These are phyloP conservation scores for Trematomus bernacchii DNA, from an alignment of 2,797 vertebrate species.

Conservation along the genomic window DNA sequence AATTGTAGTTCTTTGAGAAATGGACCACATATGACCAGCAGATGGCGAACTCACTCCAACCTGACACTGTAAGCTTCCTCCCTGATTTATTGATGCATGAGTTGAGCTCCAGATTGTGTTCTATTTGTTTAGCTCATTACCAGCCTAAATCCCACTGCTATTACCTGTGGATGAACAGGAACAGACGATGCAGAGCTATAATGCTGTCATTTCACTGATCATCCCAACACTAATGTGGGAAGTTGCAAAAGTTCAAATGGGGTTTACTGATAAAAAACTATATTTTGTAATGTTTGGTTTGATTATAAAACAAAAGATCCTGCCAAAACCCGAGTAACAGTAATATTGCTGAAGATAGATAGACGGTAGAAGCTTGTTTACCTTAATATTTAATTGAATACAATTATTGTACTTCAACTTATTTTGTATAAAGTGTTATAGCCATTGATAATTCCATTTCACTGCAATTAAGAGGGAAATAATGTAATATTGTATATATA, in stretches of 20 bases:
- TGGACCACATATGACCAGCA: constrained; percentile 42
- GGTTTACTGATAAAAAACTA: neutral
- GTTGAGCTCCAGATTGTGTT: constrained; percentile 36
- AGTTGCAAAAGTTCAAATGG: constrained; percentile 14
- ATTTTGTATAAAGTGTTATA: too few relatives aligned
- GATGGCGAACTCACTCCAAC: constrained; percentile 56
- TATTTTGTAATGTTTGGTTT: neutral
- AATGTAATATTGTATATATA: too few relatives aligned
- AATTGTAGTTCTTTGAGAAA: neutral
- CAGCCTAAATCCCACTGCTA: constrained; percentile 45
- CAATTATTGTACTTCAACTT: too few relatives aligned
- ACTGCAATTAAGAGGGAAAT: too few relatives aligned
- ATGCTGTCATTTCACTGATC: constrained; percentile 47
- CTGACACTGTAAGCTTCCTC: constrained; percentile 11
- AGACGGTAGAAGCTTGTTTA: neutral
- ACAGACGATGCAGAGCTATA: constrained; percentile 43
- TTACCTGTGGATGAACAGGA: constrained; percentile 57
- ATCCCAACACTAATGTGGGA: constrained; percentile 3
- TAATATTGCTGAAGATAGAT: neutral
- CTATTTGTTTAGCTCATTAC: constrained; percentile 63
- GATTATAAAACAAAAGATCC: neutral
- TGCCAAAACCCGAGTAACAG: neutral
- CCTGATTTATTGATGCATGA: neutral
- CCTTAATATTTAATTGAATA: too few relatives aligned
- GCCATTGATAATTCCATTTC: too few relatives aligned